Evolutionary conservation across 2,797 vertebrate genomes (phyloP), one percentile per base, ranked within the genome.

Genomic region (Onychomys torridus): DNA sequence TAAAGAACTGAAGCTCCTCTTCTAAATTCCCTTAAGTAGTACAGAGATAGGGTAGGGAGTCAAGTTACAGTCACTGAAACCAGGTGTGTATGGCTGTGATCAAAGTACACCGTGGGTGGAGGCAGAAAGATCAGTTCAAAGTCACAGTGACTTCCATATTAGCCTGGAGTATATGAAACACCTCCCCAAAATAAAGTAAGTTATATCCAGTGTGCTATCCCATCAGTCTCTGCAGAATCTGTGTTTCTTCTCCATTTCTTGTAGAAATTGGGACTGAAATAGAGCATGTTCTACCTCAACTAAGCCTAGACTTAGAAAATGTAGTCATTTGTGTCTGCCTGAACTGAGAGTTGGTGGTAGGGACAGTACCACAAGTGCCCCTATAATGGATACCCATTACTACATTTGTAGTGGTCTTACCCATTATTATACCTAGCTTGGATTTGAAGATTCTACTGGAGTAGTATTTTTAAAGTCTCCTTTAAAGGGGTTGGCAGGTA

Each of bases 221-320:
- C 46, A 55, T n/a, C 49, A 85, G 82, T 25, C 61, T 85, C 16
- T 16, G 7, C 34, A 52, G 14, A 55, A 71, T 55, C 32, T 67
- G 34, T 37, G 40, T 71, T 55, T 71, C 46, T 71, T 87, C 32
- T 55, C 25, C 4, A 55, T 46, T n/a, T 34, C 49, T 32, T 85
- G 46, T 19, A n/a, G n/a, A n/a, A n/a, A n/a, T n/a, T n/a, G 37
- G 40, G 71, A 43, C 52, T 25, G 37, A 43, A 93, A 57, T 16
- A 32, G 0, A 92, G 59, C 37, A 61, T 14, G 2, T 55, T 52
- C 76, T 79, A 57, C 40, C 43, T 83, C 55, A 67, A 82, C 55
- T 79, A 94, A 90, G 43, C n/a, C 57, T 40, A 90, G 77, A n/a
- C 61, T 19, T 92, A 27, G 21, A 71, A 29, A 94, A 76, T 52